Base-by-base conservation (phyloP, 2,113 vertebrate species). In the Halcyon malimbica region DNA sequence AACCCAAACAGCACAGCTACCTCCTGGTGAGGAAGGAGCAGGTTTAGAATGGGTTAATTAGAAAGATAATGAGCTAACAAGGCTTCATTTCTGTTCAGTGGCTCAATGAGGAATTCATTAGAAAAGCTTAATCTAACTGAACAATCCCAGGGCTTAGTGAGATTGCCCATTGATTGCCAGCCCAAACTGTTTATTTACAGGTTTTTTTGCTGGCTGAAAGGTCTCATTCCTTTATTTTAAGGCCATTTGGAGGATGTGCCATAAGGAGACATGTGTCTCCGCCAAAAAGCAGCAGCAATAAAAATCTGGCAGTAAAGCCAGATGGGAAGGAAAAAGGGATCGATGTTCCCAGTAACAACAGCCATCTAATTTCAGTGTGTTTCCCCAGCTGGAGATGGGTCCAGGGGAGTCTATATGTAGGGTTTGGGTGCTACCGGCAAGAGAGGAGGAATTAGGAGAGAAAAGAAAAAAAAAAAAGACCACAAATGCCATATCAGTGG, bases 41-140 rank as follows among this genome's bases (percentile, higher is more conserved):
- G 96, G 96, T 97, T 96, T 97, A 97, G 97, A 98, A 98, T 97
- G 97, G 98, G 97, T 98, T 98, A 98, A 98, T 98, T 97, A 98
- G 97, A 97, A 97, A 97, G 97, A 97, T 98, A 98, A 98, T 98
- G 97, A 97, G 97, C 96, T 98, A 98, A 98, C 98, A 98, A 97
- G 97, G 95, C 95, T 96, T 97, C 97, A 97, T 98, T 98, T 98
- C 94, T 98, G 97, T 97, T 98, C 95, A 87, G 90, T 87, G 97
- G 95, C 96, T 98, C 97, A 98, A 97, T 97, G 97, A 98, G 96
- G 96, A 98, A 98, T 98, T 98, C 98, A 98, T 98, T 97, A 98
- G 93, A 94, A 92, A 91, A 86, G 93, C 97, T 97, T 98, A 97
- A 97, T 97, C 96, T 96, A 97, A 97, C 94, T 88, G 96, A 97